These are phyloP conservation scores for Notodonta dromedarius DNA, from an alignment of 2,888 invertebrate genomes.

Conservation along the genomic window DNA sequence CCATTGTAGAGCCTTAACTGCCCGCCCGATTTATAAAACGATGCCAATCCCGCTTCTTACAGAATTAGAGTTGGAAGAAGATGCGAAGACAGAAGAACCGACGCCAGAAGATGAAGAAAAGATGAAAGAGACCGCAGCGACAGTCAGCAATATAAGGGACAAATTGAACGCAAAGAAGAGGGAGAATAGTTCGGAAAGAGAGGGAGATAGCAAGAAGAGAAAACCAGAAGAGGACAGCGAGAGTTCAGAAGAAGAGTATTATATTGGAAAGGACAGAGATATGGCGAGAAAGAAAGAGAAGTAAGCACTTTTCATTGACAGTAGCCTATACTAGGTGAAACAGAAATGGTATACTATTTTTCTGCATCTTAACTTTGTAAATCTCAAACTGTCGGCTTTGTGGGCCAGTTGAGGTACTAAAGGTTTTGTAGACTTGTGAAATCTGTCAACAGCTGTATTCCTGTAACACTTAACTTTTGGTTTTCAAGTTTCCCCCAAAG, in stretches of 20 bases:
- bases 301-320: conserved; percentile 54
- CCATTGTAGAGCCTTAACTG: too few species aligned
- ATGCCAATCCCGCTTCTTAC: conserved; percentile 1
- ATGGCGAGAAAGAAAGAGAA: conserved; percentile 84
- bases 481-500: too few species aligned
- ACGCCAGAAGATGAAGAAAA: conserved; percentile 51
- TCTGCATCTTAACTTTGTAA: too few species aligned
- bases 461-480: too few species aligned
- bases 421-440: too few species aligned
- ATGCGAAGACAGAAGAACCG: conserved; percentile 46
- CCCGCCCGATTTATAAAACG: too few species aligned
- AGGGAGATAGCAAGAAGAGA: conserved; percentile 45
- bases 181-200: conserved; percentile 50
- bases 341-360: too few species aligned
- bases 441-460: too few species aligned
- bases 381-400: too few species aligned
- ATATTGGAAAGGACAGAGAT: conserved; percentile 86
- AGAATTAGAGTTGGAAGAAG: conserved; percentile 72
- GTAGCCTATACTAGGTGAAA: too few species aligned
- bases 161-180: conserved; percentile 62
- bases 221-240: conserved; percentile 46
- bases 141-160: conserved; percentile 70
- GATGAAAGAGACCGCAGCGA: conserved; percentile 58
- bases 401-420: too few species aligned
- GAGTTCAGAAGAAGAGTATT: conserved; percentile 84